These are phyloP conservation scores for Sciurus vulgaris DNA, from an alignment of 2,797 vertebrate species.

Conservation along the genomic window DNA sequence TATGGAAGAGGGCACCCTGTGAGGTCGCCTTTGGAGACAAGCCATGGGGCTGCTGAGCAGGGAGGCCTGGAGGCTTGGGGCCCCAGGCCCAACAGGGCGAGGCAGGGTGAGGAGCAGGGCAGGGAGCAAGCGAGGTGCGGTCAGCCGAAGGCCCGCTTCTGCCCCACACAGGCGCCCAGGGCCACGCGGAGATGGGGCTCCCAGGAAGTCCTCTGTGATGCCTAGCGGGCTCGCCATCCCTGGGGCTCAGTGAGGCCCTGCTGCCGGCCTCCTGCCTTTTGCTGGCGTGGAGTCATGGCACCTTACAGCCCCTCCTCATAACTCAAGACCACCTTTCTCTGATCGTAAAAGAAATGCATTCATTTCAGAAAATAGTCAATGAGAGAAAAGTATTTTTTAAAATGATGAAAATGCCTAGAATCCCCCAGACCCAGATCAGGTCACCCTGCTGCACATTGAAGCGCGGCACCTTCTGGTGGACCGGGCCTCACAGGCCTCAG, in stretches of 20 bases:
- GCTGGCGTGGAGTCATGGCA: neutral
- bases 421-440: neutral
- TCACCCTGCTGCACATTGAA: neutral
- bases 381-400: neutral
- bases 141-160: neutral
- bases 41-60: neutral
- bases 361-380: conserved; percentile 27
- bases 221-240: neutral
- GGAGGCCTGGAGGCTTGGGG: neutral
- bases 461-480: neutral
- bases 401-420: neutral
- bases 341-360: conserved; percentile 14
- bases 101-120: neutral
- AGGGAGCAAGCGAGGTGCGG: rapidly evolving
- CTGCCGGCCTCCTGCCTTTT: neutral
- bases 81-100: neutral
- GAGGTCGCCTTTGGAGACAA: conserved; percentile 31
- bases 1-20: neutral
- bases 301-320: neutral
- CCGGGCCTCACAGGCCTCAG: neutral
- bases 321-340: neutral
- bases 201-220: neutral
- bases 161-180: rapidly evolving
- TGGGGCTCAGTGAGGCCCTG: neutral
- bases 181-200: neutral